phyloP scores from a whole-genome alignment of 64 coral and sea anemone species.

The Dendrophyllia cribrosa region DNA sequence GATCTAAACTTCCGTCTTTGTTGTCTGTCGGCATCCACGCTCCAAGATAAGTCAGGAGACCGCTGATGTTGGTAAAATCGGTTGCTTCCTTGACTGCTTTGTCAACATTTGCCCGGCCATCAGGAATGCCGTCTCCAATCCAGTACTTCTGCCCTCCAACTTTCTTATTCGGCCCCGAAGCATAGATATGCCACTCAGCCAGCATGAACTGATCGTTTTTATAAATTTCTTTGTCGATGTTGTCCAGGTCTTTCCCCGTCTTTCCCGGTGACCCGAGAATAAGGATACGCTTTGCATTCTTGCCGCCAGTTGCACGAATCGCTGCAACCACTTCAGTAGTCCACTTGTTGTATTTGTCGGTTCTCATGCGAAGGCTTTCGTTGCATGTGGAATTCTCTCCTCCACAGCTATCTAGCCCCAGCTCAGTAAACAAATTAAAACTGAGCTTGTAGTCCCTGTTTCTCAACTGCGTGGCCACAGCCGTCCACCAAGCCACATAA shows the following conservation, averaged over 20 bases:
- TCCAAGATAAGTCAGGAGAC: slow-evolving; percentile 61
- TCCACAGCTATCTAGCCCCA: no score
- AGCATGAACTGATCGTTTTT: slow-evolving; percentile 65
- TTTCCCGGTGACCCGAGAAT: slow-evolving; percentile 81
- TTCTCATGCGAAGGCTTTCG: slow-evolving; percentile 64
- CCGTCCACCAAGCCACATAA: slow-evolving; percentile 69
- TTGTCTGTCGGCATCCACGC: slow-evolving; percentile 70
- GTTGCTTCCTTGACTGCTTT: slow-evolving; percentile 32
- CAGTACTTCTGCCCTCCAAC: slow-evolving; percentile 62
- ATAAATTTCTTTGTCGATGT: slow-evolving; percentile 66
- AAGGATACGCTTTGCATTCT: slow-evolving; percentile 67
- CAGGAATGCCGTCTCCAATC: slow-evolving; percentile 41
- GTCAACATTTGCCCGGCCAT: slow-evolving; percentile 58
- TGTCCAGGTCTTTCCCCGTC: slow-evolving; percentile 2
- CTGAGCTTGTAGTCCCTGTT: slow-evolving; percentile 64
- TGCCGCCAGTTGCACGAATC: slow-evolving; percentile 74
- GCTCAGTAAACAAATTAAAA: slow-evolving; percentile 73
- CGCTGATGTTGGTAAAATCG: background rate
- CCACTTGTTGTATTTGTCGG: slow-evolving; percentile 84
- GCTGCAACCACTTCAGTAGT: slow-evolving; percentile 57
- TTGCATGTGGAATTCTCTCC: background rate
- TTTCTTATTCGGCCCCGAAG: slow-evolving; percentile 79
- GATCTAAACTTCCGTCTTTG: background rate
- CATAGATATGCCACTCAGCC: slow-evolving; percentile 84
- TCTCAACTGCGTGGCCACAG: slow-evolving; percentile 62